phyloP scores from a whole-genome alignment of 1,140 invertebrate genomes.

The Venturia canescens region DNA sequence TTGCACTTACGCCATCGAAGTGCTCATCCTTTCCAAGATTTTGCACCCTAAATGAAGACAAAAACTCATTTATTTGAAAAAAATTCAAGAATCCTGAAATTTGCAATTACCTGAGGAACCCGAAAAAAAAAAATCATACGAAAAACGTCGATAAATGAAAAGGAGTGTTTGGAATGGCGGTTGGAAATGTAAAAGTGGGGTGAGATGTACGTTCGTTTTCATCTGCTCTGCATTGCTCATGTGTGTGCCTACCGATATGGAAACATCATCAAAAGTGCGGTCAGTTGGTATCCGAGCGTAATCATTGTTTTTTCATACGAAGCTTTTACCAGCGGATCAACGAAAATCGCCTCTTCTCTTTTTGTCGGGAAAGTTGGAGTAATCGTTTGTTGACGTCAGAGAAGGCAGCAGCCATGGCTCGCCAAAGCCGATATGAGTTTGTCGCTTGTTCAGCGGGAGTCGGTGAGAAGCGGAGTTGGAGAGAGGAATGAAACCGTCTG shows the following conservation, averaged over 20 bases:
- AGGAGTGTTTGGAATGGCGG: no score
- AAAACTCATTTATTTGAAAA: no score
- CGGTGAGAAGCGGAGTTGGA: neutral
- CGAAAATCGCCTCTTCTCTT: neutral
- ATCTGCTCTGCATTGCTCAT: neutral
- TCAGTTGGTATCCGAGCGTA: conserved; percentile 8
- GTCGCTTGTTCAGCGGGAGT: neutral
- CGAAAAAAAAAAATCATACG: no score
- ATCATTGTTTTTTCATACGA: conserved; percentile 6
- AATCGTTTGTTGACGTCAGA: conserved; percentile 48
- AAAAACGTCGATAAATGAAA: no score
- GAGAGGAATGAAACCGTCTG: neutral
- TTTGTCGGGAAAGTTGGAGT: conserved; percentile 16
- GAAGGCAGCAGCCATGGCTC: neutral
- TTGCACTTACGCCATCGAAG: no score
- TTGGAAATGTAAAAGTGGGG: no score
- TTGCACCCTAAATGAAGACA: no score
- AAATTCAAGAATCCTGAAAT: no score
- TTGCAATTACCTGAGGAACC: no score
- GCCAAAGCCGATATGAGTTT: neutral
- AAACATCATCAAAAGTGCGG: conserved; percentile 32
- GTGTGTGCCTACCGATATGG: conserved; percentile 2
- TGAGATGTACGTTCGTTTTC: no score
- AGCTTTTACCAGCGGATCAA: neutral
- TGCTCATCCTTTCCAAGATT: no score